Evolutionary conservation across 2,888 invertebrate species (phyloP), one percentile per base, ranked within the genome.

Genomic region (Ormia ochracea): DNA sequence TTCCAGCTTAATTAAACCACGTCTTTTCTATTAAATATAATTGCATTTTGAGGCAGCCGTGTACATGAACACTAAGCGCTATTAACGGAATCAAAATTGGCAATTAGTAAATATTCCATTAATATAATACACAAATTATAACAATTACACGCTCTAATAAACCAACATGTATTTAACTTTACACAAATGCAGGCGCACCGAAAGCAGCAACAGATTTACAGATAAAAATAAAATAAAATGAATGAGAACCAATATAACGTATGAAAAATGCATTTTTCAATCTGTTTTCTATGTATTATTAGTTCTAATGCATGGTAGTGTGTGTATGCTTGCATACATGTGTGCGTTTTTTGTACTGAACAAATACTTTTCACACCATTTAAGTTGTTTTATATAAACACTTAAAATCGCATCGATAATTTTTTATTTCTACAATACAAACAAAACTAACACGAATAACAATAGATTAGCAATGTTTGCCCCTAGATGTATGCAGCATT

Each of bases 351-450:
- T 3, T n/a, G 4, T 61, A 12, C 9, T 28, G 7, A 10, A 36
- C 52, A 73, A 73, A 73, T 63, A 56, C 56, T 74, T 78, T 78
- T 78, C 74, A 78, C 78, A 78, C 78, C 73, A 78, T 78, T 78
- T 73, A 61, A 59, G 33, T 48, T 73, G 73, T 68, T 59, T 68
- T 38, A 33, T 45, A 73, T 41, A 68, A 65, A 54, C 58, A 66
- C 78, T 69, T 76, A 10, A 63, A 69, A 56, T 63, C 41, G 26
- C 48, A 76, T 76, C 76, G 76, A 76, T 76, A 56, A 61, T 36
- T 23, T 63, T 63, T 63, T 63, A 63, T 63, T 63, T 63, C 63
- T 23, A 48, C 33, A 48, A 45, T 1, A 45, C 48, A 43, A 54
- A 28, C 28, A 69, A 52, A 59, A 54, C 45, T 52, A 75, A 68